Evolutionary conservation across 2,888 invertebrate species (phyloP).

Genomic region (Parelbella ahira): DNA sequence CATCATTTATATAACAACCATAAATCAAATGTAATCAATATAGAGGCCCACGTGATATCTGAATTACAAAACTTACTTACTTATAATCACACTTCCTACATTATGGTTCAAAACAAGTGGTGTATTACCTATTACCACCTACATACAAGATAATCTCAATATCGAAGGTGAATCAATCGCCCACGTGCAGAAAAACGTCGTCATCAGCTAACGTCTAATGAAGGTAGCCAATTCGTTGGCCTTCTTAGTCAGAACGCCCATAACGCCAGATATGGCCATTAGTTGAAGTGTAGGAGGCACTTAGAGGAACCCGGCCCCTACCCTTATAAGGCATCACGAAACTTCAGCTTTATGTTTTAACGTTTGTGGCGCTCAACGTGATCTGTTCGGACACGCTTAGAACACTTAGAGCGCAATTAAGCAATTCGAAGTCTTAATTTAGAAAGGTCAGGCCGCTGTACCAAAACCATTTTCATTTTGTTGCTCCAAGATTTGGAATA

Average conservation of each 20-base stretch:
- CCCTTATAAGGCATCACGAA: conserved; percentile 50
- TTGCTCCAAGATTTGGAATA: neutral
- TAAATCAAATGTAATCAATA: too few species aligned
- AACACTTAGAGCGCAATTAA: conserved; percentile 25
- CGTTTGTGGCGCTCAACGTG: conserved; percentile 8
- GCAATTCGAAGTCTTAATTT: conserved; percentile 22
- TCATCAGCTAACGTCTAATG: conserved; percentile 65
- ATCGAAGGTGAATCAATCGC: conserved; percentile 75
- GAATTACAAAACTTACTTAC: conserved; percentile 36
- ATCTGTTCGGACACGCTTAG: conserved; percentile 19
- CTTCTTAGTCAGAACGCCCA: conserved; percentile 67
- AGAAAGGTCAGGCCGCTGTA: conserved; percentile 16
- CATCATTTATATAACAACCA: too few species aligned
- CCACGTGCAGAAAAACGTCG: conserved; percentile 58
- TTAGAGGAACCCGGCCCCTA: conserved; percentile 54
- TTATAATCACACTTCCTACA: conserved; percentile 46
- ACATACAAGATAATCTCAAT: conserved; percentile 59
- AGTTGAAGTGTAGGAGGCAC: conserved; percentile 65
- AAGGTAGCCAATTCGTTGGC: conserved; percentile 71
- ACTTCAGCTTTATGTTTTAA: conserved; percentile 21
- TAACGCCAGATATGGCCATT: conserved; percentile 74
- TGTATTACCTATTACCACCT: conserved; percentile 55
- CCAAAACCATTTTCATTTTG: conserved; percentile 12
- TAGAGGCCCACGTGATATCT: conserved; percentile 24
- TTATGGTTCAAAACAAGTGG: conserved; percentile 40